Evolutionary conservation across 2,797 vertebrate genomes (phyloP).

Genomic region (Xenentodon cancila): DNA sequence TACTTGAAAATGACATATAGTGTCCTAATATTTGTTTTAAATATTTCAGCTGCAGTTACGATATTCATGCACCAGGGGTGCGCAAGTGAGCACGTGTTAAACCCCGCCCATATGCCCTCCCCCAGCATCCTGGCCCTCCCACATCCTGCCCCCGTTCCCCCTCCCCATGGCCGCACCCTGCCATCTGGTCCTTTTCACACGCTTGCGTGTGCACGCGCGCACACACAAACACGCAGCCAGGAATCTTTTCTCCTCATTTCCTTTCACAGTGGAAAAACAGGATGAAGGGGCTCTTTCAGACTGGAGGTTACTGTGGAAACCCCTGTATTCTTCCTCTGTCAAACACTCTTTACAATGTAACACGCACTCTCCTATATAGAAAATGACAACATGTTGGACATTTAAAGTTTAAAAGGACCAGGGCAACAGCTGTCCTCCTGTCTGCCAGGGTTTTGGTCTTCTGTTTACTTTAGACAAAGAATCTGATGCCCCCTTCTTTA

Average conservation of each 20-base stretch:
- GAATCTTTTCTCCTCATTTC: slow-evolving; percentile 78
- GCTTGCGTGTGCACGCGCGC: slow-evolving; percentile 41
- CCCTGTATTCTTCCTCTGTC: slow-evolving; percentile 76
- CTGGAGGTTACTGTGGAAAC: slow-evolving; percentile 80
- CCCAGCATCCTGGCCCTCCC: slow-evolving; percentile 65
- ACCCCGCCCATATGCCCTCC: slow-evolving; percentile 75
- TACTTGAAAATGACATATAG: slow-evolving; percentile 4
- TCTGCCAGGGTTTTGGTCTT: slow-evolving; percentile 51
- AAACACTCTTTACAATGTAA: slow-evolving; percentile 63
- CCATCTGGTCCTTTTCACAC: slow-evolving; percentile 84
- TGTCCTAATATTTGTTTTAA: slow-evolving; percentile 6
- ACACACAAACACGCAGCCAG: slow-evolving; percentile 59
- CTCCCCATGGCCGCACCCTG: slow-evolving; percentile 81
- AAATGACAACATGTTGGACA: slow-evolving; percentile 72
- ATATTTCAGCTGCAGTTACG: slow-evolving; percentile 66
- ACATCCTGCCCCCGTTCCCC: slow-evolving; percentile 75
- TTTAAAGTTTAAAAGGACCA: slow-evolving; percentile 85
- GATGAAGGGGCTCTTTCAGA: slow-evolving; percentile 85
- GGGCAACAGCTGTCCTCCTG: slow-evolving; percentile 75
- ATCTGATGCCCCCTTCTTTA: slow-evolving; percentile 12
- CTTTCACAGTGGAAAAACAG: slow-evolving; percentile 84
- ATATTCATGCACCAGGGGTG: slow-evolving; percentile 86
- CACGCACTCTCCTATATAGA: slow-evolving; percentile 48
- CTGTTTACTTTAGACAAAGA: slow-evolving; percentile 70
- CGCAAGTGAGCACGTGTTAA: slow-evolving; percentile 90